These are phyloP conservation scores for Todus mexicanus DNA, from an alignment of 2,797 vertebrate species.

Conservation along the genomic window DNA sequence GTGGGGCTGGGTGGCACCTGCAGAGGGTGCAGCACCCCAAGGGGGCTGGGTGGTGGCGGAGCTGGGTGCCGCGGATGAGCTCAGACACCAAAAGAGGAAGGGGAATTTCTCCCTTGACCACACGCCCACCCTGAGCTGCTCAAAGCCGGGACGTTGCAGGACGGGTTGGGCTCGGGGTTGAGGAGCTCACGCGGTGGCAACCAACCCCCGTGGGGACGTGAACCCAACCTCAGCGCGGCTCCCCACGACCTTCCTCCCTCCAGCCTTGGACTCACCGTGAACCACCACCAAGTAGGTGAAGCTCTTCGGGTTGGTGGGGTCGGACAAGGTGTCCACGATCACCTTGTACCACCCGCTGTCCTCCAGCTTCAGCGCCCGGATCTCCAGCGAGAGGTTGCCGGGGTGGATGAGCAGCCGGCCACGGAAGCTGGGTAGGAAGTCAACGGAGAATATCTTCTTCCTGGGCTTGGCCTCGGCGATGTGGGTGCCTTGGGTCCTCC, in stretches of 20 bases:
- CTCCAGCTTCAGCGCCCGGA: fast-evolving
- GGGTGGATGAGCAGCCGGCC: background rate
- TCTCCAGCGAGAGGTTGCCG: background rate
- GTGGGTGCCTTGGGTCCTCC: background rate
- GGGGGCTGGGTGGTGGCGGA: background rate
- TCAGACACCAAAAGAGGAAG: background rate
- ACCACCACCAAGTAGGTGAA: background rate
- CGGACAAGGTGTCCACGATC: background rate
- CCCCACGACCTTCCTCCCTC: background rate
- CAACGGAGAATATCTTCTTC: fast-evolving
- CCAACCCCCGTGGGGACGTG: background rate
- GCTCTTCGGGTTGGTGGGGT: background rate
- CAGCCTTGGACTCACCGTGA: background rate
- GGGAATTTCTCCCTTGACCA: background rate
- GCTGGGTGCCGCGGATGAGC: background rate
- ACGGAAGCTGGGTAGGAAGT: fast-evolving
- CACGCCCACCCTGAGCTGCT: fast-evolving
- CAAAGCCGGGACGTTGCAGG: background rate
- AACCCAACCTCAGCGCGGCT: no score
- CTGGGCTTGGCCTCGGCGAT: background rate
- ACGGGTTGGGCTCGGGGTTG: fast-evolving
- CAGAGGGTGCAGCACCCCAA: background rate
- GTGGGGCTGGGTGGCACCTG: no score
- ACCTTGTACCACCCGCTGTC: background rate
- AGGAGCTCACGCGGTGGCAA: background rate